Evolutionary conservation across 2,113 vertebrate genomes (phyloP).

Genomic region (Pomatostomus ruficeps): DNA sequence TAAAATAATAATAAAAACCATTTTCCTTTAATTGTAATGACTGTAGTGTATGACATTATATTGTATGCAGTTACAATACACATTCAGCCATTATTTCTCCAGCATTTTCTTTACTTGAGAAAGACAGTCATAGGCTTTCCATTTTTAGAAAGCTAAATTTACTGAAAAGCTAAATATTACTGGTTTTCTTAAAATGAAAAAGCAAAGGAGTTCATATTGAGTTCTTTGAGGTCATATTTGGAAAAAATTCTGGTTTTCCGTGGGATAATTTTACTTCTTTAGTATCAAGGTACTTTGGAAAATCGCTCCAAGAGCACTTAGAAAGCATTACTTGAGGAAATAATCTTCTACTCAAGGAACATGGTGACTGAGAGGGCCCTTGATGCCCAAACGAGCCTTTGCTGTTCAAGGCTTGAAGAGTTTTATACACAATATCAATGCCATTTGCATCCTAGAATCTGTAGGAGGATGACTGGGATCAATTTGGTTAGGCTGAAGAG

Average conservation of each 20-base stretch:
- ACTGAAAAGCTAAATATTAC: background rate
- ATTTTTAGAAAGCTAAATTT: background rate
- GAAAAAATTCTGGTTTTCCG: background rate
- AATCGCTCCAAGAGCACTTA: background rate
- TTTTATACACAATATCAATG: background rate
- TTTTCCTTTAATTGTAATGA: constrained; percentile 29
- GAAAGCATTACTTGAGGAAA: background rate
- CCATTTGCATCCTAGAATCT: background rate
- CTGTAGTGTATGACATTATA: background rate
- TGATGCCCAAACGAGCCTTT: background rate
- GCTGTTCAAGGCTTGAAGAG: background rate
- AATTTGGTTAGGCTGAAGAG: background rate
- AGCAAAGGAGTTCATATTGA: background rate
- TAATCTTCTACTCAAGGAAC: background rate
- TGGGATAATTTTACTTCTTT: background rate
- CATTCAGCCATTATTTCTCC: background rate
- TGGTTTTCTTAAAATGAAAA: background rate
- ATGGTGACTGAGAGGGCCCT: background rate
- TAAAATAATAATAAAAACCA: constrained; percentile 17
- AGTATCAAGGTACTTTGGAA: background rate
- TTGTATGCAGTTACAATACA: background rate
- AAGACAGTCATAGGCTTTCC: background rate
- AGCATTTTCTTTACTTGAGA: background rate
- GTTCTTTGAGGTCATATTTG: background rate
- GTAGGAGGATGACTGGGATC: background rate